Percentiles rank a stretch among this genome's conserved stretches.
These are phyloP conservation scores for Pandion haliaetus DNA, from an alignment of 2,113 vertebrate species.

Conservation along the genomic window DNA sequence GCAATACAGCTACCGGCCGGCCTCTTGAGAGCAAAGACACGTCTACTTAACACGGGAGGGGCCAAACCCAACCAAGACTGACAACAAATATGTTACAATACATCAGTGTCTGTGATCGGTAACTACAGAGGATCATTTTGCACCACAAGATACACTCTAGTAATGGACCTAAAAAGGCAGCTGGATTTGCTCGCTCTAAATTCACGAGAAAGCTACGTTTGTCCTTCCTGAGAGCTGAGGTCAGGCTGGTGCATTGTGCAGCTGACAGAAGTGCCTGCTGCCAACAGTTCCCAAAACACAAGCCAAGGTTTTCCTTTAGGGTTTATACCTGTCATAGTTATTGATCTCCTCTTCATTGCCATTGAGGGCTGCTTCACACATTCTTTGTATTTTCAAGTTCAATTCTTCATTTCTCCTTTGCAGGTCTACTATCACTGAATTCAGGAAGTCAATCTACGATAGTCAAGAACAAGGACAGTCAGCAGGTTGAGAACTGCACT, in stretches of 20 bases:
- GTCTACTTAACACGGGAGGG: neutral
- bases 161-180: neutral
- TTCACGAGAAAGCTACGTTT: rapidly evolving
- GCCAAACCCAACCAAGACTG: neutral
- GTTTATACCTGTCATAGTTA: constrained; percentile 82
- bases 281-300: neutral
- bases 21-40: neutral
- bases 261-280: neutral
- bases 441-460: constrained; percentile 92
- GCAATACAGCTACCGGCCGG: neutral
- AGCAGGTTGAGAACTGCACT: neutral
- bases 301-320: neutral
- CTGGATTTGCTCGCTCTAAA: neutral
- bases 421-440: constrained; percentile 95
- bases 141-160: neutral
- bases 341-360: constrained; percentile 85
- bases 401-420: constrained; percentile 89
- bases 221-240: neutral
- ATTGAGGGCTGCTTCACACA: constrained; percentile 94
- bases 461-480: neutral
- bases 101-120: neutral
- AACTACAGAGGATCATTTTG: neutral
- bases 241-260: neutral
- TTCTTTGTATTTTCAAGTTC: constrained; percentile 88
- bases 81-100: rapidly evolving